Evolutionary conservation across 2,888 invertebrate genomes (phyloP).

Genomic region (Saturnia japonica): DNA sequence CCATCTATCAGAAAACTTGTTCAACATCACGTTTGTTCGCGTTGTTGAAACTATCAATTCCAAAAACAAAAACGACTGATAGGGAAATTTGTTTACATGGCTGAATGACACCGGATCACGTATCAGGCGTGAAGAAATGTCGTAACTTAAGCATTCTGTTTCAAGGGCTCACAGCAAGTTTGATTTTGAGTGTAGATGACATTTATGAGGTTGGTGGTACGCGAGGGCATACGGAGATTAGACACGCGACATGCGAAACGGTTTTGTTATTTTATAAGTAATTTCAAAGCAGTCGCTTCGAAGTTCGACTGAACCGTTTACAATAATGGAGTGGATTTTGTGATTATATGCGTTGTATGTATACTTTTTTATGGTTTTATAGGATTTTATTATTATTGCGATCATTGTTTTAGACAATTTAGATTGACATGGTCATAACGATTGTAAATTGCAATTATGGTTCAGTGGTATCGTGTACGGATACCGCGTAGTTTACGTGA

Average conservation of each 20-base stretch:
- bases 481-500: too few species aligned
- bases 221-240: conserved; percentile 39
- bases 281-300: background rate
- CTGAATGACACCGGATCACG: conserved; percentile 22
- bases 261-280: conserved; percentile 23
- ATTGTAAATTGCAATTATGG: too few species aligned
- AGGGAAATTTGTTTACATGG: background rate
- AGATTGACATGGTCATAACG: too few species aligned
- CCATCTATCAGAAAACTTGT: too few species aligned
- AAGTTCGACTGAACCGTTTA: background rate
- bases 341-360: background rate
- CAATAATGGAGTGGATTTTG: background rate
- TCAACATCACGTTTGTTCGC: background rate
- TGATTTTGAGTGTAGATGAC: conserved; percentile 49
- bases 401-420: too few species aligned
- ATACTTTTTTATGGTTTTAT: too few species aligned
- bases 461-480: too few species aligned
- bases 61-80: conserved; percentile 3
- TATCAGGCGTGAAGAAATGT: conserved; percentile 34
- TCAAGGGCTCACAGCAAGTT: conserved; percentile 34
- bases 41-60: background rate
- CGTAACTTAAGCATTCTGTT: conserved; percentile 34
- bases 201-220: conserved; percentile 36
- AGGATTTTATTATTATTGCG: too few species aligned
- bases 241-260: conserved; percentile 45